phyloP scores from a whole-genome alignment of 2,113 vertebrate genomes.

The Rattus norvegicus region DNA sequence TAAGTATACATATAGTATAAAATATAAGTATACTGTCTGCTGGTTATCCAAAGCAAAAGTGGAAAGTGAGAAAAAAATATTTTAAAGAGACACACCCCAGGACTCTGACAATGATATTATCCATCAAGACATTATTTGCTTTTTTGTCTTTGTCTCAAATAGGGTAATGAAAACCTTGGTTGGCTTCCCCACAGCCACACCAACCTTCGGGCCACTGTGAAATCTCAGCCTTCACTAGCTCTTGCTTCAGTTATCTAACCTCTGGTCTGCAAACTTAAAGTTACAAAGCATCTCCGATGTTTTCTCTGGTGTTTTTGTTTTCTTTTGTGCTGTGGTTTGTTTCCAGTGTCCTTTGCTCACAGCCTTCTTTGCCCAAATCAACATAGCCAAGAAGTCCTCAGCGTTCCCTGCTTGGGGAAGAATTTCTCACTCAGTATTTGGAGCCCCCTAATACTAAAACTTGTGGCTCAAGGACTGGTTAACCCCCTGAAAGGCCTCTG shows the following conservation, averaged over 20 bases:
- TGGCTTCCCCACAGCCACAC: too few relatives aligned
- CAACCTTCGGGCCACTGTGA: not conserved
- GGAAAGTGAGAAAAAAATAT: not conserved
- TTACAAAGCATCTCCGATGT: not conserved
- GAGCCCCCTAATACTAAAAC: not conserved
- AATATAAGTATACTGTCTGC: not conserved
- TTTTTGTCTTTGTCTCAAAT: not conserved
- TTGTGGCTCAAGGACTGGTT: not conserved
- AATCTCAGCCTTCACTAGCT: not conserved
- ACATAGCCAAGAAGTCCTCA: not conserved
- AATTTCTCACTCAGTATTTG: not conserved
- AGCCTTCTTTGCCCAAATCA: not conserved
- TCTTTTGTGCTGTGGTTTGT: constrained; percentile 26
- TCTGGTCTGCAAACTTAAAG: constrained; percentile 13
- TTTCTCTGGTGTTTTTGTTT: constrained; percentile 39
- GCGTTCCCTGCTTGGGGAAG: not conserved
- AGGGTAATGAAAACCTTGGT: not conserved
- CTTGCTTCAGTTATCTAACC: not conserved
- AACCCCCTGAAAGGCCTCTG: not conserved
- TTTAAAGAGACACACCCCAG: not conserved
- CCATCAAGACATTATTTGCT: not conserved
- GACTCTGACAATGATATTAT: not conserved
- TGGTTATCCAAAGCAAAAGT: constrained; percentile 16
- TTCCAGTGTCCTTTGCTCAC: constrained; percentile 20
- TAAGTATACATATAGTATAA: not conserved